phyloP scores from a whole-genome alignment of 1,140 invertebrate genomes.

The Diabrotica virgifera region DNA sequence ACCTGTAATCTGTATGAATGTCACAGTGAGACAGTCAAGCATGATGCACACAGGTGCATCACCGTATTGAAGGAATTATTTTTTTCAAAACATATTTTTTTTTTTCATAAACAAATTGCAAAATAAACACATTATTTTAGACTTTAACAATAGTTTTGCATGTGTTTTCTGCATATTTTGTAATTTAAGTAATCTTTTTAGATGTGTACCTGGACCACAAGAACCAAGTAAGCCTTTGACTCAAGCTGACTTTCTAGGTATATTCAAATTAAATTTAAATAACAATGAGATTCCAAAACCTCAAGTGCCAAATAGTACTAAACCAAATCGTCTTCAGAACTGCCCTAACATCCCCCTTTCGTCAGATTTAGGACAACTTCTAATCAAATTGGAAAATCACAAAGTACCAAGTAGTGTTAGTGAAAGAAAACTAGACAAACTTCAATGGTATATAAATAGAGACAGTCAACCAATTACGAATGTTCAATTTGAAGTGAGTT shows the following conservation, averaged over 20 bases:
- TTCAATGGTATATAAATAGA: constrained; percentile 36
- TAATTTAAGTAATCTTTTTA: too few species aligned
- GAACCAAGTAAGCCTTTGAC: constrained; percentile 14
- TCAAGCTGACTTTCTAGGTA: constrained; percentile 28
- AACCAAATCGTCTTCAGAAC: constrained; percentile 19
- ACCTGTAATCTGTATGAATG: too few species aligned
- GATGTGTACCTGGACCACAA: too few species aligned
- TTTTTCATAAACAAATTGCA: too few species aligned
- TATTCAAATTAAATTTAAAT: constrained; percentile 18
- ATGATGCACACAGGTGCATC: too few species aligned
- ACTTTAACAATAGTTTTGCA: too few species aligned
- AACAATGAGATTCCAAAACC: constrained; percentile 11
- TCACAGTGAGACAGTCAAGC: too few species aligned
- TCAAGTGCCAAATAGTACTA: constrained; percentile 4
- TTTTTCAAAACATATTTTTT: too few species aligned
- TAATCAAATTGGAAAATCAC: constrained; percentile 30
- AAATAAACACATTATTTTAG: too few species aligned
- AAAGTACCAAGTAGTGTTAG: constrained; percentile 26
- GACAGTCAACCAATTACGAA: constrained; percentile 1
- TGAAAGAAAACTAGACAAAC: constrained; percentile 29
- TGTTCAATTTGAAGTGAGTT: constrained; percentile 1
- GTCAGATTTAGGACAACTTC: constrained; percentile 31
- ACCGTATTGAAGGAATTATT: too few species aligned
- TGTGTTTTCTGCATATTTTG: too few species aligned
- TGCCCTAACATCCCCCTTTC: constrained; percentile 31